Percentiles rank a stretch among this genome's conserved stretches.
phyloP scores from a whole-genome alignment of 1,140 invertebrate genomes.

The Nymphalis io region DNA sequence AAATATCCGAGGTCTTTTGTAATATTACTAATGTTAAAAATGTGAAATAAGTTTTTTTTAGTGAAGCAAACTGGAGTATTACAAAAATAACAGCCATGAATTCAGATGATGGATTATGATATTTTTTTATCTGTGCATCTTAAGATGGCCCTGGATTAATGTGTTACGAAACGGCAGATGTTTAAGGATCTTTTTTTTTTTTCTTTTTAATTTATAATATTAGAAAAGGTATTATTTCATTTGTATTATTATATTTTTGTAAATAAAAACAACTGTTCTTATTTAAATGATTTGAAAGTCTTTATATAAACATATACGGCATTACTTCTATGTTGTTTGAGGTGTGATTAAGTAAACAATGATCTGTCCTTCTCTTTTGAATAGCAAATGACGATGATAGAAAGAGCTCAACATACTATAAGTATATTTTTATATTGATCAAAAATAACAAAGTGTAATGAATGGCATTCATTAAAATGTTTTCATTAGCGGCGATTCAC shows the following conservation, averaged over 20 bases:
- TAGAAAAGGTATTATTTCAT: neutral
- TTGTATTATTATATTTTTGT: neutral
- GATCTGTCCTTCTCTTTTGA: too few relatives aligned
- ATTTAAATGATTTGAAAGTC: too few relatives aligned
- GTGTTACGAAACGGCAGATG: constrained; percentile 44
- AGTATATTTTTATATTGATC: too few relatives aligned
- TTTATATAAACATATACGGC: too few relatives aligned
- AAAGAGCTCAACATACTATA: too few relatives aligned
- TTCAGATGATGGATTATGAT: constrained; percentile 43
- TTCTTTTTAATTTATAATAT: neutral
- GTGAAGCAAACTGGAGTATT: constrained; percentile 15
- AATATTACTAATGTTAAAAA: constrained; percentile 8
- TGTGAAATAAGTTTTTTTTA: constrained; percentile 15
- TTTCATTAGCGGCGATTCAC: constrained; percentile 30
- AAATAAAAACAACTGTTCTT: too few relatives aligned
- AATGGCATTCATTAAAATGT: constrained; percentile 5
- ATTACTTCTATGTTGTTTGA: too few relatives aligned
- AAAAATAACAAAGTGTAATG: too few relatives aligned
- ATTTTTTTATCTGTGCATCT: constrained; percentile 31
- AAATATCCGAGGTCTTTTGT: constrained; percentile 17
- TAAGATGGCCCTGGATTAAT: constrained; percentile 43
- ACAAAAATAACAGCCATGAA: constrained; percentile 36
- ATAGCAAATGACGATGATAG: too few relatives aligned
- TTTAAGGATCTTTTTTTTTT: constrained; percentile 18
- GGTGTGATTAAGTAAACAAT: too few relatives aligned